Evolutionary conservation across 2,797 vertebrate species (phyloP), one percentile per base, ranked within the genome.

Genomic region (Acipenser oxyrinchus): DNA sequence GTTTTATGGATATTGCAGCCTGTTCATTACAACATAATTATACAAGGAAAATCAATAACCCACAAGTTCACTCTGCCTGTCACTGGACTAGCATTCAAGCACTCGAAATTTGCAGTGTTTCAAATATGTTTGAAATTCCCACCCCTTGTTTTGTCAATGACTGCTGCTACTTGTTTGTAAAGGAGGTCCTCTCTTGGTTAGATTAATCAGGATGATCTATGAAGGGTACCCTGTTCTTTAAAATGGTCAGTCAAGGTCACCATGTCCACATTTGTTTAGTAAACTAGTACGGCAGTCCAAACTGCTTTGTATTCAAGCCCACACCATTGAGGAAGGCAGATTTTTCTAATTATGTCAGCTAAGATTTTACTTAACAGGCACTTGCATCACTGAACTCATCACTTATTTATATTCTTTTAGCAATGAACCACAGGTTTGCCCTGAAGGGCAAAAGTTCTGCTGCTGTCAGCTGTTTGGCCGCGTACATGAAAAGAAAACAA

Each of bases 321-420:
- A 6, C 13, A 13, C 12, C 12, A 11, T 13, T 58, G 55, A 58
- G 13, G 13, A 11, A 58, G 55, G 6, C 12, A 11, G 12, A 11
- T 70, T 51, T 67, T 67, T 72, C 76, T 78, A 79, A 83, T 80
- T 57, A 74, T 81, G 76, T 85, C 80, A 76, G 70, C 69, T 78
- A 65, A 68, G 67, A 75, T 81, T 67, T 74, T 72, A 76, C 76
- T 76, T 74, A 69, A 68, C 71, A 75, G 49, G 71, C 75, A 64
- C 23, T 64, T 2, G 66, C 72, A 77, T 79, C 78, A 79, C 68
- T 81, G 72, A 59, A 60, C 65, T 79, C 74, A 72, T 81, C 73
- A 63, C 73, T 81, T 82, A 81, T 86, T 83, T 78, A 82, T 74
- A 73, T 71, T 67, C 55, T 9, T 58, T 48, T 51, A 74, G 69